A percentile compares a stretch with the other conserved stretches of the same genome.
phyloP scores from a whole-genome alignment of 2,797 vertebrate species.

The Hyperoplus immaculatus region DNA sequence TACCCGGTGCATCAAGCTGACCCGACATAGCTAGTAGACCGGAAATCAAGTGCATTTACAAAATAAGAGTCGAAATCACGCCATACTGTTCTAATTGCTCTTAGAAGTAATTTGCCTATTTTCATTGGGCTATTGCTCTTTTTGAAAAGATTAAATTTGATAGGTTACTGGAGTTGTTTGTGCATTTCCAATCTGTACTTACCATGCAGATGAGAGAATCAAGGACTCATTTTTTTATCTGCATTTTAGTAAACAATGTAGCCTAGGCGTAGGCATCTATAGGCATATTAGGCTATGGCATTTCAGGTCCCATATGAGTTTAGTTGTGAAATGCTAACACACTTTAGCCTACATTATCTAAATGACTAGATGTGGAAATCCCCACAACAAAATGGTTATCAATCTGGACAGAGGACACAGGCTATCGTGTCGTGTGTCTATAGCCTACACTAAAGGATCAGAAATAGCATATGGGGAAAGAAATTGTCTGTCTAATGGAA shows the following conservation, averaged over 20 bases:
- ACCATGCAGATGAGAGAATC: background rate
- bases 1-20: background rate
- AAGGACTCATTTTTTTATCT: background rate
- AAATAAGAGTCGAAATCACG: background rate
- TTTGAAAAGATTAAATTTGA: background rate
- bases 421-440: background rate
- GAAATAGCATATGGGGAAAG: background rate
- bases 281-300: background rate
- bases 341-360: background rate
- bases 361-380: background rate
- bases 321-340: background rate
- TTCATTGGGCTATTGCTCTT: background rate
- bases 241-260: background rate
- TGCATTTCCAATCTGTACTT: background rate
- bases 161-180: background rate
- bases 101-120: background rate
- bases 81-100: background rate
- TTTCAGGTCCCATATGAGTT: background rate
- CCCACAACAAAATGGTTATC: too few species aligned
- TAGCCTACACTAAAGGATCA: background rate
- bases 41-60: accelerated
- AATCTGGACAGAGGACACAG: too few species aligned
- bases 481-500: background rate
- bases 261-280: too few species aligned
- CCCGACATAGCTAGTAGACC: background rate